Base-by-base conservation (phyloP, 2,113 vertebrate species). In the Cyphomyrus discorhynchus region DNA sequence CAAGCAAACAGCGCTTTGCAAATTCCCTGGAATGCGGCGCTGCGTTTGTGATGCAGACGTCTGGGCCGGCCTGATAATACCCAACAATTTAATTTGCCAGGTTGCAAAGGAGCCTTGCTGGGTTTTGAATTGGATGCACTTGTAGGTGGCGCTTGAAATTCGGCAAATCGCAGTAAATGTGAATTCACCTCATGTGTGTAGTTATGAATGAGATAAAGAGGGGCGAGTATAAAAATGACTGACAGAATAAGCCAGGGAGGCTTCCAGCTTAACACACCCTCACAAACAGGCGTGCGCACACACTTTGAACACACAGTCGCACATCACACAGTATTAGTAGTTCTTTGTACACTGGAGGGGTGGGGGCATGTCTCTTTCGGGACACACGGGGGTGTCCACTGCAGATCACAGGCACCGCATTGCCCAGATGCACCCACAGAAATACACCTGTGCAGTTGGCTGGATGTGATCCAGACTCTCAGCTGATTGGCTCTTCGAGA, bases 11-110 rank as follows among this genome's bases (percentile, higher is more conserved):
- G 87, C 90, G 87, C 87, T 88, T 84, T 91, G 58, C 46, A 89
- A 93, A 91, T 93, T 93, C 91, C 91, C 90, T 92, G 92, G 92
- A 93, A 93, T 90, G 92, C 91, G 90, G 89, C 90, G 92, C 92
- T 93, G 91, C 91, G 90, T 92, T 95, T 95, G 92, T 92, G 93
- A 94, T 94, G 92, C 91, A 93, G 94, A 87, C 89, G 90, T 94
- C 95, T 96, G 95, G 93, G 82, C 89, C 0, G 27, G 89, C 91
- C 94, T 95, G 95, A 95, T 96, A 95, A 96, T 95, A 89, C 66
- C 89, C 83, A 47, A 91, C 92, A 92, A 94, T 94, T 95, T 95
- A 93, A 95, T 95, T 95, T 94, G 91, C 92, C 87, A 91, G 91
- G 93, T 95, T 93, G 95, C 94, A 93, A 93, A 93, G 93, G 90